A percentile compares a stretch with the other conserved stretches of the same genome.
Evolutionary conservation across 30 jellyfish, hydroid and myxozoan species (phyloP).

Genomic region (Pelagia noctiluca): DNA sequence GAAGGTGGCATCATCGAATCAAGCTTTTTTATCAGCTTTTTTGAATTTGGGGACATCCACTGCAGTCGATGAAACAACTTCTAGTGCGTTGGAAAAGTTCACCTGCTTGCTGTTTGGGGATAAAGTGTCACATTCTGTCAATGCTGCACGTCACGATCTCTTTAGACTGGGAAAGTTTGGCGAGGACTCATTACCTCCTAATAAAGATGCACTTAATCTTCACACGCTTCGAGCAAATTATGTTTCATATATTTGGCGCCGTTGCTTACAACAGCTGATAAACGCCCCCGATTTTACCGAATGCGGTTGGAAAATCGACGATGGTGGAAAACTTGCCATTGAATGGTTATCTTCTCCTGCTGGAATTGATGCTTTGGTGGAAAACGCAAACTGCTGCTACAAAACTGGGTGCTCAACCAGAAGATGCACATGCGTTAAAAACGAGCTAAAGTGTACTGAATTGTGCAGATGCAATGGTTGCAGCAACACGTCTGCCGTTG

Average conservation of each 20-base stretch:
- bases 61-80: slow-evolving; percentile 14
- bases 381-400: slow-evolving; percentile 26
- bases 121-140: slow-evolving; percentile 30
- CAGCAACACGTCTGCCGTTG: slow-evolving; percentile 42
- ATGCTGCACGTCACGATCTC: slow-evolving; percentile 30
- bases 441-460: slow-evolving; percentile 36
- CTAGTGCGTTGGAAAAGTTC: slow-evolving; percentile 4
- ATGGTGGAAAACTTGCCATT: slow-evolving; percentile 39
- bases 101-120: slow-evolving; percentile 31
- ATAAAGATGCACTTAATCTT: slow-evolving; percentile 33
- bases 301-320: slow-evolving; percentile 65
- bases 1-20: slow-evolving; percentile 27
- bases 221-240: slow-evolving; percentile 67
- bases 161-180: slow-evolving; percentile 54
- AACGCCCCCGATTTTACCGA: slow-evolving; percentile 43
- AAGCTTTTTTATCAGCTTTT: slow-evolving; percentile 13
- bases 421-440: slow-evolving; percentile 66
- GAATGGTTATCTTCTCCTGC: slow-evolving; percentile 60
- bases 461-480: slow-evolving; percentile 68
- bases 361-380: slow-evolving; percentile 50
- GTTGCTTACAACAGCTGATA: slow-evolving; percentile 27
- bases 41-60: slow-evolving; percentile 33
- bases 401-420: slow-evolving; percentile 65
- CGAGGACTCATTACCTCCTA: slow-evolving; percentile 62
- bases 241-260: slow-evolving; percentile 64